Conservation (phyloP, 2,888 invertebrate species). For the Erebia ligea region DNA sequence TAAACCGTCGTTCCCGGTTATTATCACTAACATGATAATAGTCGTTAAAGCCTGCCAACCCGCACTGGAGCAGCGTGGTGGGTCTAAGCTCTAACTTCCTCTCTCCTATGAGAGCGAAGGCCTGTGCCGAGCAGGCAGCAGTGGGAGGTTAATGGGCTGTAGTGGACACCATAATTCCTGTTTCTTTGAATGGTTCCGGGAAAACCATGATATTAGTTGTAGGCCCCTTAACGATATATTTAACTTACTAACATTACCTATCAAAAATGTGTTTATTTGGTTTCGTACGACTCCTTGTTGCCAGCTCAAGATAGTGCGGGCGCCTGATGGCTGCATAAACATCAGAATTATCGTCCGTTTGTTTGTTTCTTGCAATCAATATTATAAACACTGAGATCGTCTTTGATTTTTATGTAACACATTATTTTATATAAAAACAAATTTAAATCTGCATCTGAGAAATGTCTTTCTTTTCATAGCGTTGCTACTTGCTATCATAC, state of each 20-base stretch:
- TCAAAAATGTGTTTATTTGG: constrained; percentile 3
- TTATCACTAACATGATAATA: too few relatives aligned
- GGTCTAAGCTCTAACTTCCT: too few relatives aligned
- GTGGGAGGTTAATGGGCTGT: neutral
- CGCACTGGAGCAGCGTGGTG: too few relatives aligned
- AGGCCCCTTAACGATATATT: constrained; percentile 1
- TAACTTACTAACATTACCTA: neutral
- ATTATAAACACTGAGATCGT: neutral
- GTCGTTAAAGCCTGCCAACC: too few relatives aligned
- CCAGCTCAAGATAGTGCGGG: neutral
- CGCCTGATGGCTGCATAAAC: constrained; percentile 1
- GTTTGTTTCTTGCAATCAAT: neutral
- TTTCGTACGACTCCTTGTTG: constrained; percentile 1
- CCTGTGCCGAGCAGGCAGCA: too few relatives aligned
- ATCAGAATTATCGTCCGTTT: neutral
- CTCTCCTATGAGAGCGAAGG: too few relatives aligned
- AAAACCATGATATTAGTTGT: neutral
- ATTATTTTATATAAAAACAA: too few relatives aligned
- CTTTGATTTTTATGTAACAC: neutral
- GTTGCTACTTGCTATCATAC: too few relatives aligned
- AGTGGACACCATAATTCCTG: neutral
- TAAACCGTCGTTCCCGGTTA: too few relatives aligned
- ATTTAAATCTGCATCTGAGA: too few relatives aligned
- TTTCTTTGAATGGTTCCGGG: too few relatives aligned
- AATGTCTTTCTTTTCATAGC: too few relatives aligned